Evolutionary conservation across 2,888 invertebrate species (phyloP).

Genomic region (Sarcophaga carnaria): DNA sequence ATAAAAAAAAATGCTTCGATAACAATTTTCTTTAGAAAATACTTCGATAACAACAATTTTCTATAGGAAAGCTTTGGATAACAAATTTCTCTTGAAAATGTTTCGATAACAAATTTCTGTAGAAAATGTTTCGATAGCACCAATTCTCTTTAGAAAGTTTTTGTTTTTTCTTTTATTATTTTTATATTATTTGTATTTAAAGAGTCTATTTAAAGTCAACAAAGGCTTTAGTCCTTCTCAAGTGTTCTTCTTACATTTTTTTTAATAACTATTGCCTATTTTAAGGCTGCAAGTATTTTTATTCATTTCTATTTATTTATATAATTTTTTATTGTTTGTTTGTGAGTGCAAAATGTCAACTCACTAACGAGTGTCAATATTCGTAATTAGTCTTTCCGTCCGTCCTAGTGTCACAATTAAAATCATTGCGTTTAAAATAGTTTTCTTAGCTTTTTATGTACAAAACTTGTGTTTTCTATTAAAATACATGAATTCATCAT

Average conservation of each 20-base stretch:
- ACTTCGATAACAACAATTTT: no score
- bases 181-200: no score
- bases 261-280: constrained; percentile 22
- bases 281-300: constrained; percentile 4
- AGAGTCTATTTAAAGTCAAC: background rate
- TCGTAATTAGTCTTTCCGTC: constrained; percentile 35
- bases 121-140: no score
- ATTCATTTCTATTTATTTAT: no score
- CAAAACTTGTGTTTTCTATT: no score
- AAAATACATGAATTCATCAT: background rate
- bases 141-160: background rate
- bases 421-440: background rate
- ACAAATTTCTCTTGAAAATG: no score
- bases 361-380: constrained; percentile 48
- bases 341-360: background rate
- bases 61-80: no score
- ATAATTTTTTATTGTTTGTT: no score
- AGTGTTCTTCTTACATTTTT: background rate
- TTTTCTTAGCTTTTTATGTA: no score
- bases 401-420: background rate
- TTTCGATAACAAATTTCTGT: no score
- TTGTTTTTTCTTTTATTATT: background rate
- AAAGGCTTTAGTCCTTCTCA: background rate
- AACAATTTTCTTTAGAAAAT: no score
- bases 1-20: no score